Evolutionary conservation across 2,113 vertebrate genomes (phyloP), one percentile per base, ranked within the genome.

Genomic region (Tonatia bakeri): DNA sequence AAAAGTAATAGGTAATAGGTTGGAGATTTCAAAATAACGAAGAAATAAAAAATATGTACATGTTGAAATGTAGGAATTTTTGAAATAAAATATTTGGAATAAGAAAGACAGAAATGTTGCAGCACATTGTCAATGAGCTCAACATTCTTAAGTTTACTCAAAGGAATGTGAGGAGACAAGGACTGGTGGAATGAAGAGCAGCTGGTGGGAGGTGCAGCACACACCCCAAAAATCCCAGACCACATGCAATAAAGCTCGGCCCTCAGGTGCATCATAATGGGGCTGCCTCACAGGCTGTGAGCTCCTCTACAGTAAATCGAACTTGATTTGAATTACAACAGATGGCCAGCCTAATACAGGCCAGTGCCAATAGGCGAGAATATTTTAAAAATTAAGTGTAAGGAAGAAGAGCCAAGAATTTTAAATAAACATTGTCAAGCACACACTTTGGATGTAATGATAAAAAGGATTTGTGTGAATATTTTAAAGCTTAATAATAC

Each of bases 341-440:
- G 90, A 79, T 76, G 92, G 85, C 33, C 52, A 22, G 56, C 54
- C 28, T 65, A 73, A 70, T 20, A 36, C 65, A 67, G 45, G 28
- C 61, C 82, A 11, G 10, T 13, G 5, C 50, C 47, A 87, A 54
- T 6, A 31, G 40, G 43, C 87, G 64, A 64, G 38, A 56, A 40
- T 20, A 38, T 31, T 45, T 52, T 26, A 85, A 75, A 91, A 92
- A 47, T 69, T 77, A 87, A 90, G 15, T 50, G 13, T 28, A 12
- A 87, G 33, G 26, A 94, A 75, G 79, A 96, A 75, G 65, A 96
- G 75, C 70, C 92, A 80, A 87, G 56, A 87, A 54, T 77, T 91
- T 84, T 80, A 54, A 94, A 93, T 67, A 85, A 94, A 20, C 26
- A 36, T 81, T 28, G 17, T 81, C 20, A 87, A 84, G 36, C 7